A percentile compares a stretch with the other conserved stretches of the same genome.
Conservation (phyloP, 2,113 vertebrate species). For the Ornithorhynchus anatinus region DNA sequence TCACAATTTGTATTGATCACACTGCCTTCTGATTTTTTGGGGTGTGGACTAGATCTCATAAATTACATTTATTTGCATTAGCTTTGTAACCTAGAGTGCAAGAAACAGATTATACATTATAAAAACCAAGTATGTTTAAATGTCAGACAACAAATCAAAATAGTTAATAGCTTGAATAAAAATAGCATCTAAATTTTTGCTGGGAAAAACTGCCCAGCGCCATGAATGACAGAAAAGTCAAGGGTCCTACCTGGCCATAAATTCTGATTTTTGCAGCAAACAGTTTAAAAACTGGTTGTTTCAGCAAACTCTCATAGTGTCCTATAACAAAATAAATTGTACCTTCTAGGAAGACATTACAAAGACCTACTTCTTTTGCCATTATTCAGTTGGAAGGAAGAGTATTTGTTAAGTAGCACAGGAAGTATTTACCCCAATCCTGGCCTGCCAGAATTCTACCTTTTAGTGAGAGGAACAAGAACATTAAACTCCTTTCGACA, state of each 20-base stretch:
- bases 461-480: too few species aligned
- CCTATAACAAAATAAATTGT: background rate
- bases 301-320: background rate
- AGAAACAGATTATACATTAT: background rate
- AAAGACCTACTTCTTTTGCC: background rate
- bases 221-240: background rate
- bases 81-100: background rate
- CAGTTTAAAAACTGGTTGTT: background rate
- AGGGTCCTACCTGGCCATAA: background rate
- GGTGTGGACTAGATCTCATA: background rate
- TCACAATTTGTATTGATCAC: background rate
- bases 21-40: background rate
- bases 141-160: rapidly evolving
- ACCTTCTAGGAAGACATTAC: background rate
- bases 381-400: background rate
- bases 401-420: too few species aligned
- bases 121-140: background rate
- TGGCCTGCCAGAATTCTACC: too few species aligned
- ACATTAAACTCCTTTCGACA: too few species aligned
- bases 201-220: background rate
- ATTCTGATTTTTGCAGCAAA: background rate
- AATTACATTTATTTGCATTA: background rate
- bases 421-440: too few species aligned
- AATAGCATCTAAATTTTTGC: background rate
- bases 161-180: background rate